Evolutionary conservation across 2,888 invertebrate genomes (phyloP), one percentile per base, ranked within the genome.

Genomic region (Chrysolina americana): DNA sequence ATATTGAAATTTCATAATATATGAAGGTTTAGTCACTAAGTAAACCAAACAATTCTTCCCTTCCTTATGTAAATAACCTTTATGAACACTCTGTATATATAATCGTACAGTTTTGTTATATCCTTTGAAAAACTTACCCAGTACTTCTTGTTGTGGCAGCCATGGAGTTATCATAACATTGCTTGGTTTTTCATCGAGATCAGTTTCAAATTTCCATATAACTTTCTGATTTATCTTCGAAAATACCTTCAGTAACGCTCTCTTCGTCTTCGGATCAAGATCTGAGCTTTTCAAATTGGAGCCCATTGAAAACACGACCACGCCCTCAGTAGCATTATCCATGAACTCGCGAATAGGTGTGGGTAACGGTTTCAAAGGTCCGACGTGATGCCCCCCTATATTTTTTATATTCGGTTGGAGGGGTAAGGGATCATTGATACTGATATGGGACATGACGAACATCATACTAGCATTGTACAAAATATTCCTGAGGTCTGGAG

Each of bases 201-300:
- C 70, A 23, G 90, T 89, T 0, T 90, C 90, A 79, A 92, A 94
- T 87, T 94, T 94, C 93, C 93, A 93, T 36, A 94, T 82, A 0
- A 94, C 90, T 9, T 90, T 91, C 77, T 93, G 91, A 76, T 92
- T 92, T 0, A 93, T 81, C 75, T 88, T 89, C 0, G 89, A 87
- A 69, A 94, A 91, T 2, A 90, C 90, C 73, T 90, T 90, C 10
- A 91, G 85, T 41, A 94, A 89, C 0, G 88, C 90, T 21, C 89
- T 84, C 36, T 89, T 87, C 77, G 89, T 91, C 0, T 90, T 89
- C 0, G 84, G 79, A 0, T 91, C 89, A 72, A 94, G 84, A 76
- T 91, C 89, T 9, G 89, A 87, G 75, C 91, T 91, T 73, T 89
- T 88, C 0, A 92, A 87, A 78, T 91, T 90, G 0, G 92, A 91